phyloP scores from a whole-genome alignment of 2,797 vertebrate species.

The Rhinatrema bivittatum region DNA sequence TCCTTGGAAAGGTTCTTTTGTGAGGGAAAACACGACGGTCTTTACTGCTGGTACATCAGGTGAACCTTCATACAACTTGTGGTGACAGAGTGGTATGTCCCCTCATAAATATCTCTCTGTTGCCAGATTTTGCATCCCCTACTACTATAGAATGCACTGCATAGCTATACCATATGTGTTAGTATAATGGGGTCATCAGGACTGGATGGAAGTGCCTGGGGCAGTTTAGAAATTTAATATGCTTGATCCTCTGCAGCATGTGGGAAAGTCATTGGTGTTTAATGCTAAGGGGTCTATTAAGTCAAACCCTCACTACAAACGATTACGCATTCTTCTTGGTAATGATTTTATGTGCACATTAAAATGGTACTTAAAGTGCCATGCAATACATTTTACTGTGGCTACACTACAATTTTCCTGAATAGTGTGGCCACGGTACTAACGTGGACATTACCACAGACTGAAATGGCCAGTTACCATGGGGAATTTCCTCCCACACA shows the following conservation, averaged over 20 bases:
- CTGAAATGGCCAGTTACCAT: too few species aligned
- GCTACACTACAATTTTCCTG: too few species aligned
- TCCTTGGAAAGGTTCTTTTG: slow-evolving; percentile 36
- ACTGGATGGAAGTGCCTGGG: slow-evolving; percentile 6
- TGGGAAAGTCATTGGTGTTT: slow-evolving; percentile 44
- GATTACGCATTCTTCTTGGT: too few species aligned
- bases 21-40: slow-evolving; percentile 47
- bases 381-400: too few species aligned
- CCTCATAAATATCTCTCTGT: slow-evolving; percentile 21
- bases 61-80: slow-evolving; percentile 33
- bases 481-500: too few species aligned
- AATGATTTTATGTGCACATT: too few species aligned
- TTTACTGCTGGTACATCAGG: slow-evolving; percentile 31
- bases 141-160: slow-evolving; percentile 22
- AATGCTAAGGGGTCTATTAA: too few species aligned
- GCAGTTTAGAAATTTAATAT: slow-evolving; percentile 34
- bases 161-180: slow-evolving; percentile 21
- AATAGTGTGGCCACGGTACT: too few species aligned
- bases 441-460: too few species aligned
- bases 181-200: slow-evolving; percentile 22
- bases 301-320: too few species aligned
- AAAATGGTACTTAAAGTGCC: too few species aligned
- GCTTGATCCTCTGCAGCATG: slow-evolving; percentile 48
- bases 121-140: slow-evolving; percentile 21
- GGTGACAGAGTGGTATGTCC: slow-evolving; percentile 28